These are phyloP conservation scores for Tetragnatha versicolor DNA, from an alignment of 1,140 invertebrate species.

Conservation along the genomic window DNA sequence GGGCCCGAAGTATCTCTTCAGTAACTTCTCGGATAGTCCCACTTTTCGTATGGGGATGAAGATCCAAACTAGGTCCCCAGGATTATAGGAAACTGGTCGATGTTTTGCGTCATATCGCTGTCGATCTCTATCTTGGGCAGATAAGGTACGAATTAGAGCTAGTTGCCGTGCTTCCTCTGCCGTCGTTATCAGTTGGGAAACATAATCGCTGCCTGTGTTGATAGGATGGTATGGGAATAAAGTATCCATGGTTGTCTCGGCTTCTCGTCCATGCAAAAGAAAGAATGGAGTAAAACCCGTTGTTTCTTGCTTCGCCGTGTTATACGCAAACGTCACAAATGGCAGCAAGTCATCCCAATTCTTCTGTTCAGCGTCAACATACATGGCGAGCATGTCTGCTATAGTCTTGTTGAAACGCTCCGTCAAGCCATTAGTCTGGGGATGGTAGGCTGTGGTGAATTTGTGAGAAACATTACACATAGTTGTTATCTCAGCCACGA, in stretches of 20 bases:
- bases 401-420: conserved; percentile 20
- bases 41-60: not conserved
- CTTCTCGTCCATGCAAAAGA: not conserved
- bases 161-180: not conserved
- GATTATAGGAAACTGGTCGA: not conserved
- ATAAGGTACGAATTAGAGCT: not conserved
- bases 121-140: not conserved
- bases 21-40: conserved; percentile 6
- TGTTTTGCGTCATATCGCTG: not conserved
- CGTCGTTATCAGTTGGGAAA: not conserved
- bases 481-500: not conserved
- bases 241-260: not conserved
- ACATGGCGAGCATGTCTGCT: not conserved
- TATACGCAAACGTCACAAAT: not conserved
- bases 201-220: not conserved
- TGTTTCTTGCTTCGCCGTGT: not conserved
- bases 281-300: not conserved
- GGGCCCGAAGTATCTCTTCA: not conserved
- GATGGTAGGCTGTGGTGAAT: not conserved
- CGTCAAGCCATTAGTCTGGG: conserved; percentile 2
- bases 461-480: not conserved
- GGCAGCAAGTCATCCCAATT: conserved; percentile 1
- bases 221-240: not conserved
- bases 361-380: not conserved
- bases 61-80: conserved; percentile 1